phyloP scores from a whole-genome alignment of 1,140 invertebrate genomes.

The Zophobas atratus region DNA sequence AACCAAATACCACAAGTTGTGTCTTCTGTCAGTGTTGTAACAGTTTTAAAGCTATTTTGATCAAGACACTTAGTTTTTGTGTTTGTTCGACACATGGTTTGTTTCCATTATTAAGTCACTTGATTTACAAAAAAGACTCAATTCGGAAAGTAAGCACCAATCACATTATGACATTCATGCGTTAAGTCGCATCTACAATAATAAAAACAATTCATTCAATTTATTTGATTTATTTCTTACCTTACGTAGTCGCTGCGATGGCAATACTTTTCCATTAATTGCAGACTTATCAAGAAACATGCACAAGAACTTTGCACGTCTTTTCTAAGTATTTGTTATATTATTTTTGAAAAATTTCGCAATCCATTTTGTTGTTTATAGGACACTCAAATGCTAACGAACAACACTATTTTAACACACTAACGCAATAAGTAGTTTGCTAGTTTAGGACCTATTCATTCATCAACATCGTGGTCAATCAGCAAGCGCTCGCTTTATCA shows the following conservation, averaged over 20 bases:
- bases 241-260: not conserved
- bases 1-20: constrained; percentile 77
- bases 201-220: constrained; percentile 18
- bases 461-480: constrained; percentile 50
- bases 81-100: not conserved
- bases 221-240: not conserved
- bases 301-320: not conserved
- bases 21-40: constrained; percentile 67
- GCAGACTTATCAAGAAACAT: not conserved
- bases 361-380: not conserved
- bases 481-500: constrained; percentile 36
- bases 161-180: constrained; percentile 3
- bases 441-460: constrained; percentile 50
- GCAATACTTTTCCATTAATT: not conserved
- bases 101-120: not conserved
- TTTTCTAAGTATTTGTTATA: not conserved
- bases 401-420: constrained; percentile 63
- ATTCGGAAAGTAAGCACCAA: not conserved
- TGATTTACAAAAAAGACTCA: not conserved
- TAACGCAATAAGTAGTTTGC: constrained; percentile 47
- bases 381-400: not conserved
- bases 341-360: not conserved
- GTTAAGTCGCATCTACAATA: constrained; percentile 36
- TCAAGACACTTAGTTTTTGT: not conserved
- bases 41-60: not conserved